Base-by-base conservation (phyloP, 1,140 invertebrate species). In the Ostrea denselamellosa region DNA sequence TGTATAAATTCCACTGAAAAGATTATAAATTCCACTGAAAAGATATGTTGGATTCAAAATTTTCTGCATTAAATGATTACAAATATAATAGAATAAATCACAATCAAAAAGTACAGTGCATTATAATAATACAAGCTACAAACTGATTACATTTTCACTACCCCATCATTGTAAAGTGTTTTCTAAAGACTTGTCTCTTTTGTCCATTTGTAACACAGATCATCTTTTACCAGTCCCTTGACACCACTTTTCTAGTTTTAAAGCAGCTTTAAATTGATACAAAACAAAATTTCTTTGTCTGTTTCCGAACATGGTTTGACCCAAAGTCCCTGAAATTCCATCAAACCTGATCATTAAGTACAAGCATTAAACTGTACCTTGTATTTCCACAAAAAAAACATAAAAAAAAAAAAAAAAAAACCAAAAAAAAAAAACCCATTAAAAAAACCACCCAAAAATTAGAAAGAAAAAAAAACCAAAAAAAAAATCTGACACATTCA, bases 121-220 rank as follows among this genome's bases (percentile, higher is more conserved):
- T 25, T 71, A 9, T 71, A 71, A 25, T 71, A 71, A 25, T n/a
- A n/a, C n/a, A 71, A 71, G 65, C 65, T 71, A 71, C 65, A 71
- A 71, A 25, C 28, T 10, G 65, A 71, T 7, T 71, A 71, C 22
- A 71, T 71, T 12, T 25, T 71, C 25, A 71, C 65, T 71, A 71
- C 12, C 65, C 28, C 65, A 71, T 71, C 28, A 22, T 71, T 71
- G 65, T 71, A 71, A 71, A 71, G 65, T 71, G 65, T 71, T 22
- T 71, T 25, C 22, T 22, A 71, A 71, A 71, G 65, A 71, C 22
- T 71, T 71, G 65, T 71, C 65, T 22, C 28, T 34, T 71, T 25
- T 22, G 9, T 71, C 25, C 22, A 7, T 71, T 22, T 12, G 10
- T 71, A 71, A 25, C 65, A 71, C 22, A 28, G 25, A 25, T 19